Percentiles rank a stretch among this genome's conserved stretches.
Conservation (phyloP, 30 jellyfish, hydroid and myxozoan species). For the Clytia hemisphaerica region DNA sequence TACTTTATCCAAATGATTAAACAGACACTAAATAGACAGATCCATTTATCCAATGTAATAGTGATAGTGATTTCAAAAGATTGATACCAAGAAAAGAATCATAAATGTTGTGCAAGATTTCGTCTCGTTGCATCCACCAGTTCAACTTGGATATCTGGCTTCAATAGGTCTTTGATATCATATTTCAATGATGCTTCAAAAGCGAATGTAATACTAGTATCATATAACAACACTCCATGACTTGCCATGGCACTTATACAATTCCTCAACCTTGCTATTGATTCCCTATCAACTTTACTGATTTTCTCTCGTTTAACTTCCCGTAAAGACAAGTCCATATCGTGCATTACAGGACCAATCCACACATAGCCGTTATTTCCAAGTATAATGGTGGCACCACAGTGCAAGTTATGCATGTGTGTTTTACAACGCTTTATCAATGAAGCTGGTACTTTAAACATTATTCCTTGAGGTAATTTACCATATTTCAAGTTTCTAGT, state of each 20-base stretch:
- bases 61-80: not conserved
- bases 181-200: slow-evolving; percentile 83
- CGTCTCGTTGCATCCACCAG: slow-evolving; percentile 76
- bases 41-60: too few relatives aligned
- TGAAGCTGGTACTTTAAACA: slow-evolving; percentile 74
- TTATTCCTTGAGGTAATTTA: slow-evolving; percentile 89
- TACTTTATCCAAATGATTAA: too few relatives aligned
- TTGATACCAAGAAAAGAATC: not conserved
- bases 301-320: slow-evolving; percentile 34
- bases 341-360: slow-evolving; percentile 97
- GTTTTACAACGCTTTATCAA: slow-evolving; percentile 82
- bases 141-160: slow-evolving; percentile 73
- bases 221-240: slow-evolving; percentile 63
- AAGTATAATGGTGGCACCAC: slow-evolving; percentile 96
- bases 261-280: slow-evolving; percentile 73
- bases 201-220: slow-evolving; percentile 75
- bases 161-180: slow-evolving; percentile 64
- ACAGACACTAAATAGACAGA: too few relatives aligned
- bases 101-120: slow-evolving; percentile 61
- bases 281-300: slow-evolving; percentile 52
- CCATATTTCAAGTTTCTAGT: slow-evolving; percentile 91
- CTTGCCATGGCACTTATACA: slow-evolving; percentile 78
- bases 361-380: slow-evolving; percentile 97
- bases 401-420: slow-evolving; percentile 81
- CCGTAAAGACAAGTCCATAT: slow-evolving; percentile 81